Base-by-base conservation (phyloP, 2,113 vertebrate species). In the Coracopsis vasa region DNA sequence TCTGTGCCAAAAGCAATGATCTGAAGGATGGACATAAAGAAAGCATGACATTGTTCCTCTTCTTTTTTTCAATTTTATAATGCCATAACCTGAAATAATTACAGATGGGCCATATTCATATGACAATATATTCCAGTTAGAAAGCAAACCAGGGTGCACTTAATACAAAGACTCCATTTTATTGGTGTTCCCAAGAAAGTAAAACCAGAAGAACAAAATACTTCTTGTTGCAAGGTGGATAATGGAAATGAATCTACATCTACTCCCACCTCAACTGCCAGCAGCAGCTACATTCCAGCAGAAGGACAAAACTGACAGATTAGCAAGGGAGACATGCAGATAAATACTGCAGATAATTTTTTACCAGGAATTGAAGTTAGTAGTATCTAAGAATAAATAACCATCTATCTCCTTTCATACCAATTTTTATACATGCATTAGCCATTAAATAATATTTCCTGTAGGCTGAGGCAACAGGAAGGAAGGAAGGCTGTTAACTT, bases 211-310 rank as follows among this genome's bases (percentile, higher is more conserved):
- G 41, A 93, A 79, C n/a, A 72, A 70, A 77, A 45, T 41, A 72
- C 25, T 77, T 66, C 67, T 78, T 66, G 75, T 62, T 86, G 53
- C 83, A 96, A 86, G 50, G 35, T 58, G 25, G 64, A 67, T 88
- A 95, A 93, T 90, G 80, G 79, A 94, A 96, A 90, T 83, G 35
- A 86, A 70, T 80, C 81, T 90, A 50, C 2, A 3, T 45, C 28
- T 93, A 88, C 95, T 91, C 91, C 88, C 88, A 95, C 92, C 21
- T 86, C 71, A 73, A 41, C 72, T 73, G 86, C 62, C 75, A 95
- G 67, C 67, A 88, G 86, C 72, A 94, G 80, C 58, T 86, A 65
- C 14, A 5, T 74, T 89, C 58, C 84, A 91, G 60, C 1, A 48
- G 37, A 90, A 94, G 61, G 50, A 79, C 39, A 67, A 71, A 95